Base-by-base conservation (phyloP, 37 sponge, comb jelly and placozoan genomes). In the Halichondria panicea region DNA sequence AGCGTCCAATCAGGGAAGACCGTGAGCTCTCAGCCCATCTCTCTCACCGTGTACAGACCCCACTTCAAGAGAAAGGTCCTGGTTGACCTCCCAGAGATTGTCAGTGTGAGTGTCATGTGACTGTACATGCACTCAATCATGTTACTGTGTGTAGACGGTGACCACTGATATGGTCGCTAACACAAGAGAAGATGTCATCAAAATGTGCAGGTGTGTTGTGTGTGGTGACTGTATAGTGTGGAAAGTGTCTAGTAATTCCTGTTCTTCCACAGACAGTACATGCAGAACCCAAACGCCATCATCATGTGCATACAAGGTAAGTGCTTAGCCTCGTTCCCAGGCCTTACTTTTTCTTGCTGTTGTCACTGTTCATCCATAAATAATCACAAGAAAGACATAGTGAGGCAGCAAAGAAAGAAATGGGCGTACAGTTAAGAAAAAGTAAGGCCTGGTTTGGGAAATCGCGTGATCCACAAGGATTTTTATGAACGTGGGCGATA, bases 281-380 rank as follows among this genome's bases (percentile, higher is more conserved):
- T 97, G 98, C 74, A 73, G 62, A 97, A 97, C 63, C 98, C 98
- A n/a, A 97, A 97, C 57, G 90, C 98, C 45, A 97, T 97, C 35
- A 92, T 97, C 48, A 84, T 97, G 85, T 97, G 98, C 58, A 86
- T 97, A 31, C 98, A 97, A 87, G 94, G 94, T 93, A 24, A 64
- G 74, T 58, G n/a, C n/a, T n/a, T n/a, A n/a, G n/a, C n/a, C n/a
- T n/a, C n/a, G n/a, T n/a, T n/a, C n/a, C n/a, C n/a, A n/a, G n/a
- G n/a, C n/a, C n/a, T n/a, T n/a, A n/a, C n/a, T n/a, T n/a, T n/a
- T n/a, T n/a, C n/a, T n/a, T n/a, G n/a, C n/a, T n/a, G n/a, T n/a
- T n/a, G n/a, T n/a, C n/a, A n/a, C n/a, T n/a, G n/a, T n/a, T n/a
- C n/a, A n/a, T n/a, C n/a, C n/a, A n/a, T n/a, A n/a, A n/a, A n/a